phyloP scores from a whole-genome alignment of 2,797 vertebrate species.

The Cryptoprocta ferox region DNA sequence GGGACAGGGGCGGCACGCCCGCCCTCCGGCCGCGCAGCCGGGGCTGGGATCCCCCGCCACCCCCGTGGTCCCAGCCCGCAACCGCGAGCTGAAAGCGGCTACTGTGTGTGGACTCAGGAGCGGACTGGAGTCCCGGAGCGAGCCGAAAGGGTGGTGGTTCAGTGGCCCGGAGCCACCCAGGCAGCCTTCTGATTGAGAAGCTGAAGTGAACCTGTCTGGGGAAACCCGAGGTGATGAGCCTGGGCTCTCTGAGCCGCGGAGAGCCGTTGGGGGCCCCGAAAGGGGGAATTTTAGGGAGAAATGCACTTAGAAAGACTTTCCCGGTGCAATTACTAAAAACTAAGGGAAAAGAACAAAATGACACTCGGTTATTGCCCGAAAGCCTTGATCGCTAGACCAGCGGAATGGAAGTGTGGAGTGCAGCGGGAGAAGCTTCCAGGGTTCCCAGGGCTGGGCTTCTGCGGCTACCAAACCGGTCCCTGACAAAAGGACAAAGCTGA shows the following conservation, averaged over 20 bases:
- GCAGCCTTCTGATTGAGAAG: not conserved
- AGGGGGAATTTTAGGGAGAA: not conserved
- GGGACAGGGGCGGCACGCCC: not conserved
- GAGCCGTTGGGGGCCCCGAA: not conserved
- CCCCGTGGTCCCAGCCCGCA: not conserved
- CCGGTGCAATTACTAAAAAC: not conserved
- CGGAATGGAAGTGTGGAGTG: not conserved
- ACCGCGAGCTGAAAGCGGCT: not conserved
- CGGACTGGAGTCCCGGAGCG: not conserved
- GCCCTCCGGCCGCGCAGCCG: not conserved
- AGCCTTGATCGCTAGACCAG: not conserved
- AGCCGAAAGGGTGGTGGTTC: not conserved
- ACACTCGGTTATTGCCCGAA: not conserved
- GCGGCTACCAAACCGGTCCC: accelerated
- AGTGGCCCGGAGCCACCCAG: not conserved
- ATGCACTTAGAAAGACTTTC: not conserved
- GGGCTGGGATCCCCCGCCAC: not conserved
- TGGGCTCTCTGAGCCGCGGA: not conserved
- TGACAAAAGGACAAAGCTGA: not conserved
- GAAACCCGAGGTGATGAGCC: not conserved
- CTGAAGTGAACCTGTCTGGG: not conserved
- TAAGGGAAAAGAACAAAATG: not conserved
- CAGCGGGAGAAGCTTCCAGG: not conserved
- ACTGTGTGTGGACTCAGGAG: not conserved
- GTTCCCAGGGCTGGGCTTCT: not conserved